phyloP scores from a whole-genome alignment of 2,113 vertebrate genomes.

The Lichenostomus cassidix region DNA sequence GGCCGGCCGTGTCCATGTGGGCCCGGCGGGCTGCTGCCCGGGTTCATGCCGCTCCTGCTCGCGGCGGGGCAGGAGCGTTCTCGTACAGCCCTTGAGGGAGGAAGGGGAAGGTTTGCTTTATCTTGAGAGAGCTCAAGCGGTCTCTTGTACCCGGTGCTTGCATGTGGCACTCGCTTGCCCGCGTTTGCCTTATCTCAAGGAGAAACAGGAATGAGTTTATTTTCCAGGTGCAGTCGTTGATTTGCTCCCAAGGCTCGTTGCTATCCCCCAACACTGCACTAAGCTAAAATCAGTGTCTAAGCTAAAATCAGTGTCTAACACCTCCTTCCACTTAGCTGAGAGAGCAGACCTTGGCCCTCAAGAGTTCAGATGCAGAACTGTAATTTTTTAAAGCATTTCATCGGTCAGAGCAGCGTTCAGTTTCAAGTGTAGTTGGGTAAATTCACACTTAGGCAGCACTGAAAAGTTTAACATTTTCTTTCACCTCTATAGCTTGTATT shows the following conservation, averaged over 20 bases:
- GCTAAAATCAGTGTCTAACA: neutral
- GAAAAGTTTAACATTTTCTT: neutral
- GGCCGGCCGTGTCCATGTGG: neutral
- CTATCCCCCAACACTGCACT: accelerated
- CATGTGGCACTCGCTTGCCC: too few relatives aligned
- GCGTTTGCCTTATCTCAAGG: neutral
- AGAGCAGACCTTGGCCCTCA: neutral
- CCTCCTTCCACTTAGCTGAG: accelerated
- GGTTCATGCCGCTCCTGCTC: neutral
- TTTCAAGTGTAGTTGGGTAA: neutral
- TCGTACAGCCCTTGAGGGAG: neutral
- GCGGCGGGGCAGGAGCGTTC: too few relatives aligned
- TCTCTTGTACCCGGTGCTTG: accelerated
- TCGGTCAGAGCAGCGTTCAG: too few relatives aligned
- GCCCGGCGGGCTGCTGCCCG: too few relatives aligned
- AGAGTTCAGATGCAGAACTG: accelerated
- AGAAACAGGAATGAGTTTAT: neutral
- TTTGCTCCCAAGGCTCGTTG: neutral
- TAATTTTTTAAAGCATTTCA: too few relatives aligned
- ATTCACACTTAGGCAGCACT: neutral
- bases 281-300: neutral
- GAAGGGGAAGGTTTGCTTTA: neutral
- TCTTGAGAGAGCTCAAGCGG: accelerated
- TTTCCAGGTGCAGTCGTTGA: accelerated
- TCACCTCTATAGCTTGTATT: neutral